Conservation (phyloP, 2,888 invertebrate species). For the Phortica magna region DNA sequence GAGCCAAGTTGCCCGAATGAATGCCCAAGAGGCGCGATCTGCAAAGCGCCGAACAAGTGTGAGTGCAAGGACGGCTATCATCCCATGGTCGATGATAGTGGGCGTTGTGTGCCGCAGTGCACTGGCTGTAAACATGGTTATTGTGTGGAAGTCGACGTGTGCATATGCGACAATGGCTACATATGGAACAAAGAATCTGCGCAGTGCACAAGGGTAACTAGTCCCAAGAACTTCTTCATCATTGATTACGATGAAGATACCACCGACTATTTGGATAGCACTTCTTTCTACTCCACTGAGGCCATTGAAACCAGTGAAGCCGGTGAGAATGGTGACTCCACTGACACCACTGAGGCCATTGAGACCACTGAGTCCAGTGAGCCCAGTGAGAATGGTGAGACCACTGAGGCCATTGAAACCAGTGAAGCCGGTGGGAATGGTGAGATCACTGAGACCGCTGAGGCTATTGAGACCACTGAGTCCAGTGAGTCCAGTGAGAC, state of each 20-base stretch:
- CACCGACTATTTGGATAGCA: background rate
- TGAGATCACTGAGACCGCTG: too few relatives aligned
- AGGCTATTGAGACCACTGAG: too few relatives aligned
- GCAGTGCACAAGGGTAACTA: too few relatives aligned
- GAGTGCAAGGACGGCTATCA: constrained; percentile 60
- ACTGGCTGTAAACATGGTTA: constrained; percentile 59
- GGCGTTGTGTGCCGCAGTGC: constrained; percentile 60
- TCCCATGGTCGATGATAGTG: constrained; percentile 52
- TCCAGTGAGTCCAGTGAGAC: too few relatives aligned
- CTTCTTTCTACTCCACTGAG: background rate
- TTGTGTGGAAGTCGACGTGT: constrained; percentile 56
- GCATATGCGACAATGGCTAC: constrained; percentile 58
- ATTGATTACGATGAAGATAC: background rate
- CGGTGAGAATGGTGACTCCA: too few relatives aligned
- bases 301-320: constrained; percentile 27
- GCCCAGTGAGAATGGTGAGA: too few relatives aligned
- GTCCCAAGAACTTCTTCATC: too few relatives aligned
- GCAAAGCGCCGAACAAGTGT: constrained; percentile 65
- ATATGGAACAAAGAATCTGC: constrained; percentile 42
- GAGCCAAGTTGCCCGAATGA: constrained; percentile 62
- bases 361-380: too few relatives aligned
- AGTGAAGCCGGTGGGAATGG: too few relatives aligned
- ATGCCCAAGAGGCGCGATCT: constrained; percentile 57
- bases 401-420: too few relatives aligned
- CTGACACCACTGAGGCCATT: too few relatives aligned